A percentile compares a stretch with the other conserved stretches of the same genome.
phyloP scores from a whole-genome alignment of 2,797 vertebrate species.

The Pseudomugil gertrudae region DNA sequence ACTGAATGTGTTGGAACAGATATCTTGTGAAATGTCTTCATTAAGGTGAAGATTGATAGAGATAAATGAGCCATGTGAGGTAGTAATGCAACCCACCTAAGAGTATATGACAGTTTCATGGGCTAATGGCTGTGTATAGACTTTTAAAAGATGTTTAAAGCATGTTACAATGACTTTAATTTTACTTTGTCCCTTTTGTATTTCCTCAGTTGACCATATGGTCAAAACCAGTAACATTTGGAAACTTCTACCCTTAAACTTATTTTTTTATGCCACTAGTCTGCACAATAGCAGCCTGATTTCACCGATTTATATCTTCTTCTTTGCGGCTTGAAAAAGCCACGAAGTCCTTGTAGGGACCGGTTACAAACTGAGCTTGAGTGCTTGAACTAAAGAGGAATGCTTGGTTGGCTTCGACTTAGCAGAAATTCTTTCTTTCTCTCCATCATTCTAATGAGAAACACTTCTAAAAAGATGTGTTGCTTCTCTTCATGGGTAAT shows the following conservation, averaged over 20 bases:
- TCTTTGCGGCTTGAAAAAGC: background rate
- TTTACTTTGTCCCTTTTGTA: background rate
- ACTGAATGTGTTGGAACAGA: background rate
- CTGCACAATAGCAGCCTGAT: background rate
- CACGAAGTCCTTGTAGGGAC: background rate
- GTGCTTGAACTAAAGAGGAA: too few species aligned
- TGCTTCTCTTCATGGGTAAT: too few species aligned
- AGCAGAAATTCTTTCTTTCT: too few species aligned
- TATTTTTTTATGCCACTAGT: background rate
- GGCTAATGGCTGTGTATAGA: background rate
- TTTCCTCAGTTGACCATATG: background rate
- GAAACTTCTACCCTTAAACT: background rate
- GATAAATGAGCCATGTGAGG: background rate
- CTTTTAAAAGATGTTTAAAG: background rate
- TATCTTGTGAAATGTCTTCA: background rate
- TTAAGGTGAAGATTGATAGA: background rate
- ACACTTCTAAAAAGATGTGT: too few species aligned
- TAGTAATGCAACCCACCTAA: slow-evolving; percentile 42
- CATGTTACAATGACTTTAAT: background rate
- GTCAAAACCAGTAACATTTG: background rate
- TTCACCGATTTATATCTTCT: background rate
- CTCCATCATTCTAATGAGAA: too few species aligned
- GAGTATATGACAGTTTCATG: background rate
- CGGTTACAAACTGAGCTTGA: background rate
- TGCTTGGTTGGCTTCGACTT: too few species aligned